phyloP scores from a whole-genome alignment of 2,888 invertebrate genomes.

The Tinea pellionella region DNA sequence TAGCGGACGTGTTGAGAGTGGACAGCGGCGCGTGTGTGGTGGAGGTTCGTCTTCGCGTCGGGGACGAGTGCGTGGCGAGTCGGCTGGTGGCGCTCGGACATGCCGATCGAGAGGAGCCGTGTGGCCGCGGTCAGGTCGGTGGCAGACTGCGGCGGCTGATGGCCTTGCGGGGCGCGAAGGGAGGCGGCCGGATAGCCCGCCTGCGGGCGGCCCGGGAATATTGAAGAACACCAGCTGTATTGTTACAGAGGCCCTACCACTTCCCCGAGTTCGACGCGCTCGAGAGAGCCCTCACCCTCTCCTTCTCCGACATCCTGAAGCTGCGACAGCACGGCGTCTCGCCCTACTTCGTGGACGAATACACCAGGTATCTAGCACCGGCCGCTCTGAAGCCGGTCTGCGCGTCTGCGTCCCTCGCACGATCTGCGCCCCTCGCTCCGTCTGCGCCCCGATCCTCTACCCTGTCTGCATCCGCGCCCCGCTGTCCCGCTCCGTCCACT shows the following conservation, averaged over 20 bases:
- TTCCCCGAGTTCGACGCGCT: slow-evolving; percentile 64
- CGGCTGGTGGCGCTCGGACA: slow-evolving; percentile 55
- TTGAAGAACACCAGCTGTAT: not conserved
- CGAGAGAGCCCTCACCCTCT: slow-evolving; percentile 57
- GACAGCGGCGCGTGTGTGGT: slow-evolving; percentile 29
- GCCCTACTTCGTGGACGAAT: slow-evolving; percentile 50
- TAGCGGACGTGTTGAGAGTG: slow-evolving; percentile 39
- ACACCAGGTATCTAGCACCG: slow-evolving; percentile 39
- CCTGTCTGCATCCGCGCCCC: too few species aligned
- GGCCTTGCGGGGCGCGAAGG: not conserved
- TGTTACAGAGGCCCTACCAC: slow-evolving; percentile 51
- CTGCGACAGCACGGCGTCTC: slow-evolving; percentile 53
- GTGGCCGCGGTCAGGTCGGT: slow-evolving; percentile 28
- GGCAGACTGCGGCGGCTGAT: slow-evolving; percentile 19
- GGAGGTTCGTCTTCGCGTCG: slow-evolving; percentile 61
- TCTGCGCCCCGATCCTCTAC: too few species aligned
- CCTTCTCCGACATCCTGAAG: slow-evolving; percentile 44
- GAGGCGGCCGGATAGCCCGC: not conserved
- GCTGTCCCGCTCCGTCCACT: too few species aligned
- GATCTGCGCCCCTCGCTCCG: too few species aligned
- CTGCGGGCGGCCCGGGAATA: not conserved
- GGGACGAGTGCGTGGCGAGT: slow-evolving; percentile 60
- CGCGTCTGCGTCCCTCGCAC: too few species aligned
- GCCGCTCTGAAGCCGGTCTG: too few species aligned
- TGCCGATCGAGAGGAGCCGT: slow-evolving; percentile 40